Conservation (phyloP, 2,797 vertebrate species). For the Fistularia commersonii region DNA sequence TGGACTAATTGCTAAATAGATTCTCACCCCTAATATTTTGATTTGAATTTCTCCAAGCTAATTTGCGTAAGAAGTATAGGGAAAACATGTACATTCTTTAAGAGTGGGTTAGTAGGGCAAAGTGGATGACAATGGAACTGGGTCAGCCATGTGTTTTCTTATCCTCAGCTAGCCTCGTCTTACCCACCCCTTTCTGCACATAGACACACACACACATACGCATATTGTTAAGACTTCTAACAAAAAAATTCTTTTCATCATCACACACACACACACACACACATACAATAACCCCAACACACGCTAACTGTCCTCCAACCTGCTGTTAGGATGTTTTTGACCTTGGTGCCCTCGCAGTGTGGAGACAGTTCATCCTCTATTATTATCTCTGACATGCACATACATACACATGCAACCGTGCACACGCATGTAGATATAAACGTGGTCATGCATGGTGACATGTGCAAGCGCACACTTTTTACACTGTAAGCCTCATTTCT, state of each 20-base stretch:
- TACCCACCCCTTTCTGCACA: not conserved
- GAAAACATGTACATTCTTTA: constrained; percentile 19
- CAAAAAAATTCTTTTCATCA: constrained; percentile 8
- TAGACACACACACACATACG: constrained; percentile 21
- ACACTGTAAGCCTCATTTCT: constrained; percentile 18
- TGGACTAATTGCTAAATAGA: too few relatives aligned
- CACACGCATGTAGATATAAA: constrained; percentile 16
- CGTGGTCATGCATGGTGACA: constrained; percentile 32
- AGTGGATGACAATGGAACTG: constrained; percentile 45
- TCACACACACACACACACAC: constrained; percentile 24
- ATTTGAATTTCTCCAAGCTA: not conserved
- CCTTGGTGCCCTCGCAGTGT: constrained; percentile 28
- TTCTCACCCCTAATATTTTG: not conserved
- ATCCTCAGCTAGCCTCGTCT: constrained; percentile 30
- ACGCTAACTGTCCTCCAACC: constrained; percentile 37
- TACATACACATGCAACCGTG: constrained; percentile 16
- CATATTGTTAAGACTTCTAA: constrained; percentile 5
- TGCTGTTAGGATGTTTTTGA: constrained; percentile 52
- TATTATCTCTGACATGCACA: constrained; percentile 41
- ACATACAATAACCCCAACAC: constrained; percentile 28
- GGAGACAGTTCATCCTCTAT: constrained; percentile 44
- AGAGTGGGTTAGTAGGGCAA: constrained; percentile 49
- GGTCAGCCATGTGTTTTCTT: constrained; percentile 49
- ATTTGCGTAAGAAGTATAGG: constrained; percentile 1
- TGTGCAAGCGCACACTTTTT: constrained; percentile 16